Percentiles rank a stretch among this genome's conserved stretches.
Evolutionary conservation across 2,797 vertebrate species (phyloP).

Genomic region (Calcarius lapponicus): DNA sequence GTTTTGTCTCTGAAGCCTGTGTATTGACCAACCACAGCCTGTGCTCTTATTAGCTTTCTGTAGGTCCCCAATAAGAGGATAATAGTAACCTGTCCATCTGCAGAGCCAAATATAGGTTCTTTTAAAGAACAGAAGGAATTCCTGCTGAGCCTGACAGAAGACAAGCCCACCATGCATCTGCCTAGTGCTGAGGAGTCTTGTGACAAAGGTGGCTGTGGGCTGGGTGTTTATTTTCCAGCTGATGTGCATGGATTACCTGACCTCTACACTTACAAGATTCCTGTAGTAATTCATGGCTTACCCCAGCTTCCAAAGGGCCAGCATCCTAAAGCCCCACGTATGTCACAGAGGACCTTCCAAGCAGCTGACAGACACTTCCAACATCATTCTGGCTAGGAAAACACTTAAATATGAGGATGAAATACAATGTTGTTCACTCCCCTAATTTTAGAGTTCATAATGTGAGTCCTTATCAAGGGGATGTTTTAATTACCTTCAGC

Average conservation of each 20-base stretch:
- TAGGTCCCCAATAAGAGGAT: neutral
- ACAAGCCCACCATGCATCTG: neutral
- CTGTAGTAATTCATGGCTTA: neutral
- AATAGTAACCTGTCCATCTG: neutral
- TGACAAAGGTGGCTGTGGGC: neutral
- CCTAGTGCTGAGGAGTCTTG: neutral
- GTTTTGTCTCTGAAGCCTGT: neutral
- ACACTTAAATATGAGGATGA: constrained; percentile 1
- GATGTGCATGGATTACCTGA: neutral
- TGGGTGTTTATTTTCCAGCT: neutral
- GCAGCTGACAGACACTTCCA: neutral
- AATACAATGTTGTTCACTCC: constrained; percentile 16
- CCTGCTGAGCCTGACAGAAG: neutral
- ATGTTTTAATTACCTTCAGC: constrained; percentile 24
- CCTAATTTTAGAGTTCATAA: constrained; percentile 22
- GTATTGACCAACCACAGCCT: neutral
- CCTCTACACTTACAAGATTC: neutral
- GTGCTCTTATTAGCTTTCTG: neutral
- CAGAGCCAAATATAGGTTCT: neutral
- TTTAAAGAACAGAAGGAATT: constrained; percentile 8
- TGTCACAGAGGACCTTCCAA: neutral
- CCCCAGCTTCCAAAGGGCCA: neutral
- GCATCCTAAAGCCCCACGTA: neutral
- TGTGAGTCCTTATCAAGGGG: neutral
- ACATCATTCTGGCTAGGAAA: neutral